Conservation (phyloP, 2,888 invertebrate species). For the Meteorus colon region DNA sequence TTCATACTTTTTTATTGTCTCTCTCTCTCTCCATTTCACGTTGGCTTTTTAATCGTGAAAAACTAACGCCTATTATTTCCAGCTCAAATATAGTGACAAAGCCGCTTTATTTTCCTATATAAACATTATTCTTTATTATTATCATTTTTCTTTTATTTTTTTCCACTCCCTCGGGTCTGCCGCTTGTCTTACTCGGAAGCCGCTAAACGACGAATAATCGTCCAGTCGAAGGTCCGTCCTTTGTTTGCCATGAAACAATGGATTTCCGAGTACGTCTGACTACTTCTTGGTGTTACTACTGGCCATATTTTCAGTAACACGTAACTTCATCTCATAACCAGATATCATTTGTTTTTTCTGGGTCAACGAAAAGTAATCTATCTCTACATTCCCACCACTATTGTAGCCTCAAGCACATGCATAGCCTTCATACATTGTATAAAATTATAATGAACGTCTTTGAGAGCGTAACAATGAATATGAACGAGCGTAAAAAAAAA, state of each 20-base stretch:
- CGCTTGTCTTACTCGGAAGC: conserved; percentile 47
- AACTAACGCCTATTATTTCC: background rate
- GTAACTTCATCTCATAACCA: background rate
- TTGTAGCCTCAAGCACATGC: background rate
- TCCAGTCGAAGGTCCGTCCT: conserved; percentile 55
- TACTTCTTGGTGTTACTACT: conserved; percentile 56
- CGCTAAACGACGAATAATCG: conserved; percentile 68
- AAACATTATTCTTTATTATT: conserved; percentile 27
- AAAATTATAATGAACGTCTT: conserved; percentile 24
- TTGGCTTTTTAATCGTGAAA: background rate
- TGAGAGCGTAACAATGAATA: background rate
- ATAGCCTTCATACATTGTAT: background rate
- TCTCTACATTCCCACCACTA: background rate
- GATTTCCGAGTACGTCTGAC: conserved; percentile 54
- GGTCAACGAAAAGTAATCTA: conserved; percentile 11
- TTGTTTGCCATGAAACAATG: conserved; percentile 66
- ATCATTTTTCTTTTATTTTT: conserved; percentile 27
- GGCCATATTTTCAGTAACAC: conserved; percentile 36
- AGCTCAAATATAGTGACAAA: background rate
- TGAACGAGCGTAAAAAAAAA: background rate
- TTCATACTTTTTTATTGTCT: conserved; percentile 24
- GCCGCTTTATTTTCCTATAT: background rate
- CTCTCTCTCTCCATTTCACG: background rate
- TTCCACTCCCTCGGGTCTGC: conserved; percentile 40
- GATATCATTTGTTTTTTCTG: conserved; percentile 6